Evolutionary conservation across 1,140 invertebrate genomes (phyloP), one percentile per base, ranked within the genome.

Genomic region (Hyles euphorbiae): DNA sequence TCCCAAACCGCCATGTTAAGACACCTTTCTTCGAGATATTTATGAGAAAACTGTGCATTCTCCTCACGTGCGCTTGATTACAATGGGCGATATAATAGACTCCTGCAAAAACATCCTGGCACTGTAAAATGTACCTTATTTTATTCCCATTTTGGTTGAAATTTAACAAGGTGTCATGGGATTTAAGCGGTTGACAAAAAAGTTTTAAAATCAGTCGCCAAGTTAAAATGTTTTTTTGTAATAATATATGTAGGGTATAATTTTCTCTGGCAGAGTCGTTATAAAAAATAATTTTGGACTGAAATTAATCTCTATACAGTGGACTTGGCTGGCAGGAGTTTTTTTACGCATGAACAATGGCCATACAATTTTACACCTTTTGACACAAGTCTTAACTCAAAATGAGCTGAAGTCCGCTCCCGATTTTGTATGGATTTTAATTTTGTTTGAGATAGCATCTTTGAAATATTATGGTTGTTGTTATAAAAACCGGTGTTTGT

Each of bases 291-390:
- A 40, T 40, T 40, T 40, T 48, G 5, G 7, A 48, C 12, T n/a
- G 46, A 48, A 40, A 40, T 40, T 48, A 48, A 48, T n/a, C n/a
- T 22, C n/a, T 48, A 48, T 48, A 11, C 12, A 48, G n/a, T 11
- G n/a, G 46, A 11, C n/a, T 10, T 48, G 46, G 46, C 7, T 10
- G 46, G 36, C 36, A 40, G 8, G 8, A 8, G 8, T 3, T 40
- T 40, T 40, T 40, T 40, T 40, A 5, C 4, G 8, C 8, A 8
- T 40, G 36, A 48, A 72, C 70, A 75, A 72, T 72, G 54, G 34
- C 58, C 53, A 70, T 67, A 67, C 65, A 76, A 72, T 75, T 63
- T 68, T 62, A 65, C 59, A 70, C 60, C 58, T 71, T 73, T 57
- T 53, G 56, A 65, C 55, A 53, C 63, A 58, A 62, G 64, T 44